Evolutionary conservation across 2,888 invertebrate species (phyloP).

Genomic region (Linnaemya vulpina): DNA sequence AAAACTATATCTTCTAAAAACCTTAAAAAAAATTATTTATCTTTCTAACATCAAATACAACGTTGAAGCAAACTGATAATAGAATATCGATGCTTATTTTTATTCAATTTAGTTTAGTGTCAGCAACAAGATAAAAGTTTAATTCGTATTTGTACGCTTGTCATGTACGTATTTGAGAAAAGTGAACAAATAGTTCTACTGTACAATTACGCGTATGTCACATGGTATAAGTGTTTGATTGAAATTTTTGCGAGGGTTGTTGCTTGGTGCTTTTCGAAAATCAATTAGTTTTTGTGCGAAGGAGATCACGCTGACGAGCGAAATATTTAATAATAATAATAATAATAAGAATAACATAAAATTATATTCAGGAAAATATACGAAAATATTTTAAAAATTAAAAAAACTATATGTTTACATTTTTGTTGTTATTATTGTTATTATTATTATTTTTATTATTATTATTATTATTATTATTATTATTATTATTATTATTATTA

Average conservation of each 20-base stretch:
- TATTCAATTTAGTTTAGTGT: conserved; percentile 15
- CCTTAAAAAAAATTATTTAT: not conserved
- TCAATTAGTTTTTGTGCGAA: not conserved
- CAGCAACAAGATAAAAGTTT: not conserved
- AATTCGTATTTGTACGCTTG: conserved; percentile 12
- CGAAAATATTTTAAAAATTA: too few species aligned
- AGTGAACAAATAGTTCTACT: conserved; percentile 26
- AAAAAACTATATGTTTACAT: too few species aligned
- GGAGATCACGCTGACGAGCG: too few species aligned
- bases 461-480: too few species aligned
- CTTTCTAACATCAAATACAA: not conserved
- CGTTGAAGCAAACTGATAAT: not conserved
- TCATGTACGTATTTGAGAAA: conserved; percentile 24
- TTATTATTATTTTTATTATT: too few species aligned
- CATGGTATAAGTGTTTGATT: not conserved
- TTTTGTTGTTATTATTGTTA: too few species aligned
- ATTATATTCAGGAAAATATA: too few species aligned
- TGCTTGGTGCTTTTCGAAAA: not conserved
- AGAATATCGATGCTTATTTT: conserved; percentile 4
- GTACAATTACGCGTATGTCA: not conserved
- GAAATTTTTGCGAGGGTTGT: not conserved
- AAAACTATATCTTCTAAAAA: too few species aligned
- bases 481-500: too few species aligned
- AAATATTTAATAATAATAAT: too few species aligned
- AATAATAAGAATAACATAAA: too few species aligned